Evolutionary conservation across 2,113 vertebrate genomes (phyloP), one percentile per base, ranked within the genome.

Genomic region (Phyllopteryx taeniolatus): DNA sequence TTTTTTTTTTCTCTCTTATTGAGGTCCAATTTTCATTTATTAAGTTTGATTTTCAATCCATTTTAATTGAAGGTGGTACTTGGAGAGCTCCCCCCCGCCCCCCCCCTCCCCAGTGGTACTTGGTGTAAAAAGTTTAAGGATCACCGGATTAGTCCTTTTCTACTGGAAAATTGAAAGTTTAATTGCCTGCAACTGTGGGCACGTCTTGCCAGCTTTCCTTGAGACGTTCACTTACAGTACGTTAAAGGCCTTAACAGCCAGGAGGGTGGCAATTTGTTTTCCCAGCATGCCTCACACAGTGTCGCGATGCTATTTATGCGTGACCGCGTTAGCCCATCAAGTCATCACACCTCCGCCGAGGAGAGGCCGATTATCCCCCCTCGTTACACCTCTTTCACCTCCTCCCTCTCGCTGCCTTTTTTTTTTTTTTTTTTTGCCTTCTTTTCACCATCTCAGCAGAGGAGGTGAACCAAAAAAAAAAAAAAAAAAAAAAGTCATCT

Each of bases 251-350:
- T 56, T 56, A 56, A 56, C 53, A 19, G n/a, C 20, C 53, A 54
- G 19, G 8, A 54, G 53, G 8, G 3, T 54, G 53, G 19, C 53
- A 9, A 54, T 9, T 56, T n/a, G 8, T 56, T n/a, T n/a, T n/a
- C 53, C 53, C 53, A 22, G 70, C 77, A 79, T 68, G 46, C 71
- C 33, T 33, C 53, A 53, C 53, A 53, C 17, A 12, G 68, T 20
- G 78, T 77, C 7, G 1, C 13, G 0, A n/a, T 63, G 71, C 73
- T 64, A 67, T 56, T 84, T 85, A 74, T 77, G 79, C 79, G 84
- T 74, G 79, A 71, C 82, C 78, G 77, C 78, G 73, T 42, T 12
- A 73, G 71, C 72, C 51, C 74, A 91, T 90, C 85, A 80, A 86
- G 90, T 85, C 84, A 84, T 71, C 70, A 14, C 77, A 77, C 70